Evolutionary conservation across 2,797 vertebrate genomes (phyloP).

Genomic region (Brotula barbata): DNA sequence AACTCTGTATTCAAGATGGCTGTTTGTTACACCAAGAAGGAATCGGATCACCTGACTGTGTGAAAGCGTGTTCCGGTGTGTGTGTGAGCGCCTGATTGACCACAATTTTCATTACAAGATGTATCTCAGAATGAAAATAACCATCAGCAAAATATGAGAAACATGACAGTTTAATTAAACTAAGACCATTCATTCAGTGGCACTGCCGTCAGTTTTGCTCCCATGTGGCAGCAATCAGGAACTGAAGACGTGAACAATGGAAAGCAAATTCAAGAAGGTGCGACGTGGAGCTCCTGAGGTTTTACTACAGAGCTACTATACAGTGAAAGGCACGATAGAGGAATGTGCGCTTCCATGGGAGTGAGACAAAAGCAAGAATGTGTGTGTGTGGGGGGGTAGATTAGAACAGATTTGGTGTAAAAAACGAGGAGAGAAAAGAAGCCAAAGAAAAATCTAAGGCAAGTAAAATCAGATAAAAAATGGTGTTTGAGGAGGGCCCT

Average conservation of each 20-base stretch:
- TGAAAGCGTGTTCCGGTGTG: conserved; percentile 1
- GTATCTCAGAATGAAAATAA: conserved; percentile 53
- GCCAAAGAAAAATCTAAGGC: background rate
- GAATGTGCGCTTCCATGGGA: background rate
- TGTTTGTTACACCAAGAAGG: conserved; percentile 12
- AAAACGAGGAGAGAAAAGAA: background rate
- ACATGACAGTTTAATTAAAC: conserved; percentile 72
- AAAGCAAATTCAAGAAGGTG: conserved; percentile 29
- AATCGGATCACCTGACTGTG: conserved; percentile 19
- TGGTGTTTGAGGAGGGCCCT: too few relatives aligned
- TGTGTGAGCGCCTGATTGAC: conserved; percentile 20
- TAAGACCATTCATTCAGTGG: conserved; percentile 38
- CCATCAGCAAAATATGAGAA: conserved; percentile 59
- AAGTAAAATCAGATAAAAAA: background rate
- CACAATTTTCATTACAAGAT: conserved; percentile 48
- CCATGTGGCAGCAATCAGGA: conserved; percentile 48
- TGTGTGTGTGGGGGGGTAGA: background rate
- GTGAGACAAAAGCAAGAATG: background rate
- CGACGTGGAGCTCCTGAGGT: conserved; percentile 38
- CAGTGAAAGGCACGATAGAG: conserved; percentile 16
- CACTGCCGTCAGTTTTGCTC: conserved; percentile 30
- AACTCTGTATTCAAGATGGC: too few relatives aligned
- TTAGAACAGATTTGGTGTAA: too few relatives aligned
- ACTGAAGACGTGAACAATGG: conserved; percentile 3
- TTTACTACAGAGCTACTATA: conserved; percentile 13